Percentiles rank a stretch among this genome's conserved stretches.
These are phyloP conservation scores for Ceraclea dissimilis DNA, from an alignment of 2,888 invertebrate species.

Conservation along the genomic window DNA sequence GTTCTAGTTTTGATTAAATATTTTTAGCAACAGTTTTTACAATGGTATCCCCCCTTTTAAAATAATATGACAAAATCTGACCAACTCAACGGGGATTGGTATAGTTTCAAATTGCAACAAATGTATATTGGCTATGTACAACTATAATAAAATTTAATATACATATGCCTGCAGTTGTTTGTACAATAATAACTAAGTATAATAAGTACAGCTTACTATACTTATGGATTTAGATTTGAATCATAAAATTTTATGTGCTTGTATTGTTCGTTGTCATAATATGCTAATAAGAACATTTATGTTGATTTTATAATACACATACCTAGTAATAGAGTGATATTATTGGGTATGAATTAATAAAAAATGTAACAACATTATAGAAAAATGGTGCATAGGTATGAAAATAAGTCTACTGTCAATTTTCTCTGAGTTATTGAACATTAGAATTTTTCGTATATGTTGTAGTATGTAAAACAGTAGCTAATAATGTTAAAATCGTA, in stretches of 20 bases:
- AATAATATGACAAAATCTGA: not conserved
- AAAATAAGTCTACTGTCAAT: too few relatives aligned
- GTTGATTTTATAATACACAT: too few relatives aligned
- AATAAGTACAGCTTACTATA: not conserved
- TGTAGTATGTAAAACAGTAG: too few relatives aligned
- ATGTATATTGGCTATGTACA: constrained; percentile 10
- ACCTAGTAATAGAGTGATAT: too few relatives aligned
- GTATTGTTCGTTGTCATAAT: not conserved
- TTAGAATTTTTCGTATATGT: too few relatives aligned
- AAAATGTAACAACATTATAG: too few relatives aligned
- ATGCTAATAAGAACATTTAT: not conserved
- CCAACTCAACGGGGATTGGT: not conserved
- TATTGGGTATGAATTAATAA: too few relatives aligned
- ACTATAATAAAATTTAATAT: too few relatives aligned
- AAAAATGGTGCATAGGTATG: too few relatives aligned
- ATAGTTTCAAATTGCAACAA: constrained; percentile 13
- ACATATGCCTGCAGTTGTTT: not conserved
- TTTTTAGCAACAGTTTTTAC: not conserved
- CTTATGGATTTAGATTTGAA: not conserved
- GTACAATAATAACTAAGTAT: not conserved
- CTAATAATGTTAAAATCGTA: too few relatives aligned
- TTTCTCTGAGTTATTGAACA: too few relatives aligned
- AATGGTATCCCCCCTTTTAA: not conserved
- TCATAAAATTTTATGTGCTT: not conserved
- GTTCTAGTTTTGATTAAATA: not conserved